Conservation (phyloP, 2,113 vertebrate species). For the Plestiodon gilberti region DNA sequence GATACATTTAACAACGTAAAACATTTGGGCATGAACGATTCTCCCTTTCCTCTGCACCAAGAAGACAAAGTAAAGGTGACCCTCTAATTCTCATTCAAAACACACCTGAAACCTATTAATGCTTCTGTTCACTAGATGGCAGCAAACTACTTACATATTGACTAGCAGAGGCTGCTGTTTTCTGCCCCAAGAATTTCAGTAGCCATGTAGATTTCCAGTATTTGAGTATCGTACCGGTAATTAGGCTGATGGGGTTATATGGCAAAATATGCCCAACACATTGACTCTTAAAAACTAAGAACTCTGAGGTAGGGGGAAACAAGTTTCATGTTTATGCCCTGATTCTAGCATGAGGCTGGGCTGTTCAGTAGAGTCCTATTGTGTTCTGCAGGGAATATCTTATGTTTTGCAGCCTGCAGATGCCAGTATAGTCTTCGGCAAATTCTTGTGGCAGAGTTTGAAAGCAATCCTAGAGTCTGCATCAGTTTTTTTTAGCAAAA, state of each 20-base stretch:
- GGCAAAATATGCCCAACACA: neutral
- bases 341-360: neutral
- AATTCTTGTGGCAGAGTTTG: neutral
- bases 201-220: neutral
- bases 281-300: neutral
- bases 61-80: neutral
- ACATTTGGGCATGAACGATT: too few relatives aligned
- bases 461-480: neutral
- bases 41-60: too few relatives aligned
- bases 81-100: neutral
- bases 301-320: neutral
- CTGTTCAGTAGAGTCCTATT: neutral
- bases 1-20: too few relatives aligned
- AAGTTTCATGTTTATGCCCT: neutral
- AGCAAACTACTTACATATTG: neutral
- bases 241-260: neutral
- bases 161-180: neutral
- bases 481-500: neutral
- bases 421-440: neutral
- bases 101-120: neutral
- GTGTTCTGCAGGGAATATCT: neutral
- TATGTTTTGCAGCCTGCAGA: neutral
- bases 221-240: neutral
- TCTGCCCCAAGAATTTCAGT: neutral
- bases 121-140: slow-evolving; percentile 23